Evolutionary conservation across 1,140 invertebrate species (phyloP), one percentile per base, ranked within the genome.

Genomic region (Belonocnema kinseyi): DNA sequence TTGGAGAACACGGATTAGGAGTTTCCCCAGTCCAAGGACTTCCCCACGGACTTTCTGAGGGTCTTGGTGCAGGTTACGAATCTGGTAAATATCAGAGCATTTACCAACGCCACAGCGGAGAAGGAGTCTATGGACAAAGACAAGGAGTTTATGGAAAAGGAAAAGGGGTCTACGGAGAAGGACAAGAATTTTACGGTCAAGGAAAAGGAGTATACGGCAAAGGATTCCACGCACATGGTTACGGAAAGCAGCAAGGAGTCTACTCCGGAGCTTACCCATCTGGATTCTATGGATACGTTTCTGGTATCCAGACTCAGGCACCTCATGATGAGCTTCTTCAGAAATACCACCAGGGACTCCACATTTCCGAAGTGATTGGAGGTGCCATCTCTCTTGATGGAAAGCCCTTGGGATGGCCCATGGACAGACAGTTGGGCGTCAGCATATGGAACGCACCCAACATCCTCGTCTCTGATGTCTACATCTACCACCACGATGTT

Each of bases 371-470:
- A 33, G 26, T 33, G 26, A 33, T 33, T 5, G 26, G 26, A 33
- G 26, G 26, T 33, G 26, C 26, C 26, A 33, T 33, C 26, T 33
- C 26, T 33, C 26, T 33, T 4, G 26, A 33, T 33, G 85, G 86
- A 75, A 90, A 83, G 76, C 89, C 92, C 6, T 88, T 93, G 74
- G 93, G 93, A 19, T 93, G 88, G 81, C 92, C 92, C 14, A 88
- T 93, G 72, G 91, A 93, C 77, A 90, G 92, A 92, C 84, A 88
- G 26, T 33, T 33, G 26, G 26, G 26, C 26, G 26, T 33, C 26
- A 33, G 26, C 26, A 4, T 33, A 5, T 33, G 26, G 26, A 33
- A 33, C 26, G 26, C 26, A 33, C 26, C 26, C 26, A 33, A 33
- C 26, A 33, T 92, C 33, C 85, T 88, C 72, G 85, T 92, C 14